phyloP scores from a whole-genome alignment of 2,888 invertebrate genomes.

The Andrena flavipes region DNA sequence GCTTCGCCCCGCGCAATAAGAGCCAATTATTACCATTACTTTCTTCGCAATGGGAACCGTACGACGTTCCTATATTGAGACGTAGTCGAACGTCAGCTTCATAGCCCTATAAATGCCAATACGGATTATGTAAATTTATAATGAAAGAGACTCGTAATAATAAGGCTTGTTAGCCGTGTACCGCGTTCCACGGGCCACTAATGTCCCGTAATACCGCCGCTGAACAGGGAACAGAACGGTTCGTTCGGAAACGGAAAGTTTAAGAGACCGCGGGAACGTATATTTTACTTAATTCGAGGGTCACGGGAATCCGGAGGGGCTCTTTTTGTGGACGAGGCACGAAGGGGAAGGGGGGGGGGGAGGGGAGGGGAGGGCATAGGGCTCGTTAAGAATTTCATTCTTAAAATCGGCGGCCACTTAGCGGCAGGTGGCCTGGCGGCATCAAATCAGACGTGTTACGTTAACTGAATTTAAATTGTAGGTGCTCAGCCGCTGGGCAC shows the following conservation, averaged over 20 bases:
- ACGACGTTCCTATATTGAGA: constrained; percentile 27
- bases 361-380: neutral
- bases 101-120: constrained; percentile 21
- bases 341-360: constrained; percentile 4
- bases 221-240: constrained; percentile 14
- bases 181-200: constrained; percentile 29
- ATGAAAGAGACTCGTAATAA: constrained; percentile 48
- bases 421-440: constrained; percentile 79
- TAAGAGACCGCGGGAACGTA: constrained; percentile 52
- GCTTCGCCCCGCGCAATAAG: neutral
- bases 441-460: constrained; percentile 82
- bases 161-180: constrained; percentile 38
- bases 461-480: constrained; percentile 84
- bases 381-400: constrained; percentile 75
- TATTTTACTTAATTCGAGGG: constrained; percentile 70
- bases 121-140: constrained; percentile 55
- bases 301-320: constrained; percentile 53
- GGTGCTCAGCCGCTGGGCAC: constrained; percentile 65
- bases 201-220: constrained; percentile 28
- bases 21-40: constrained; percentile 11
- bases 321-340: constrained; percentile 43
- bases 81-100: constrained; percentile 17
- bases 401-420: constrained; percentile 79
- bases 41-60: neutral
- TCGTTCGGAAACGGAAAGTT: constrained; percentile 46